Conservation (phyloP, 2,888 invertebrate genomes). For the Eilema depressum region DNA sequence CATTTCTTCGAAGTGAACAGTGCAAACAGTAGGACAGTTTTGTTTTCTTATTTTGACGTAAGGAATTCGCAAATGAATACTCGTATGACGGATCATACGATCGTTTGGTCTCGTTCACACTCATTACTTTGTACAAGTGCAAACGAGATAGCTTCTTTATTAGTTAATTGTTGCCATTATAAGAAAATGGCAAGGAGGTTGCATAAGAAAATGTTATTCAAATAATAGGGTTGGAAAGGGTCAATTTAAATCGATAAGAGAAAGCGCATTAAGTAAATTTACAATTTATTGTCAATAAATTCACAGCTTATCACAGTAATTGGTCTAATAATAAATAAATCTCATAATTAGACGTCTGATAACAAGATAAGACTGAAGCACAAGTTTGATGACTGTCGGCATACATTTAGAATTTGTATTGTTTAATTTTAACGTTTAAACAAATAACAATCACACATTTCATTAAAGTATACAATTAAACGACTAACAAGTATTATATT, state of each 20-base stretch:
- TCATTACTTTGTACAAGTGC: conserved; percentile 36
- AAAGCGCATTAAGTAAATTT: background rate
- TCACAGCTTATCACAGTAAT: background rate
- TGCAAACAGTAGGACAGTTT: conserved; percentile 54
- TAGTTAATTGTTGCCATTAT: conserved; percentile 58
- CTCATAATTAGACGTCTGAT: conserved; percentile 5
- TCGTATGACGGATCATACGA: conserved; percentile 81
- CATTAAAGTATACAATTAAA: background rate
- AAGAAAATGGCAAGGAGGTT: conserved; percentile 54
- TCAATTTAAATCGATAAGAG: conserved; percentile 53
- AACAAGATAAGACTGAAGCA: background rate
- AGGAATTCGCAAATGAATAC: conserved; percentile 58
- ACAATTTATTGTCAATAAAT: background rate
- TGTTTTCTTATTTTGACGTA: conserved; percentile 76
- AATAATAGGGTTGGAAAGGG: conserved; percentile 54
- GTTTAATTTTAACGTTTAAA: too few relatives aligned
- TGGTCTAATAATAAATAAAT: background rate
- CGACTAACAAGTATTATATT: too few relatives aligned
- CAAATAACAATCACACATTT: too few relatives aligned
- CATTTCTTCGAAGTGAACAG: conserved; percentile 65
- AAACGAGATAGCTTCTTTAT: conserved; percentile 57
- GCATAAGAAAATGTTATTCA: conserved; percentile 49
- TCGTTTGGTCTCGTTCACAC: conserved; percentile 63
- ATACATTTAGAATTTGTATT: background rate
- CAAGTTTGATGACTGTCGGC: background rate